Base-by-base conservation (phyloP, 2,113 vertebrate genomes). In the Balaeniceps rex region DNA sequence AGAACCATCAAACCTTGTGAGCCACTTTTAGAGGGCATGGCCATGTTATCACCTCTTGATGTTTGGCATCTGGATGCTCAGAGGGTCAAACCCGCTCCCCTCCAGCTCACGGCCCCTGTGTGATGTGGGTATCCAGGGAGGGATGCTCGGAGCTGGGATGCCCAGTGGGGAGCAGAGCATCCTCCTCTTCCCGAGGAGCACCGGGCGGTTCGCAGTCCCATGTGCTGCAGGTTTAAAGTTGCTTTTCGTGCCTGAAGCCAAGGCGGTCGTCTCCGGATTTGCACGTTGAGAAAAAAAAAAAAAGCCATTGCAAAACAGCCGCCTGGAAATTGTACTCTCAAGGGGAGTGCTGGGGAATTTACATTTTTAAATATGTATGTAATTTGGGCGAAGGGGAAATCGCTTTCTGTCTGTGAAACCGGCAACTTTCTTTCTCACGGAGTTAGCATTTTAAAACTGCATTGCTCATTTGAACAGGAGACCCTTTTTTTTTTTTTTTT, bases 331-430 rank as follows among this genome's bases (percentile, higher is more conserved):
- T 89, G 60, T 75, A 23, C 75, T 95, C 78, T 79, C 65, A 6
- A 25, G 52, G 87, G 74, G 69, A 92, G 36, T 4, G 55, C 81
- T 88, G 83, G 42, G 64, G 83, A 91, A 95, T 96, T 96, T 85
- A 72, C 94, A 90, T 87, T 90, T 96, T 95, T 90, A 87, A 96
- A 94, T 93, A 87, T 93, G 82, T 68, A 71, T 94, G 93, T 69
- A 34, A 94, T 96, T 95, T 93, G 74, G 66, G 87, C 11, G 49
- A 93, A 81, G 58, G 83, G 82, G 77, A 95, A 79, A 65, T 87
- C 3, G 0, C 87, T 85, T 93, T 90, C 64, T 64, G 65, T 75
- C 91, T 91, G 91, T 17, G 11, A 84, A 91, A 55, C 51, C 0
- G 0, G 46, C 49, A 55, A 31, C 81, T 95, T 69, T 19, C 31